phyloP scores from a whole-genome alignment of 2,888 invertebrate species.

The Pristionchus japonicus region DNA sequence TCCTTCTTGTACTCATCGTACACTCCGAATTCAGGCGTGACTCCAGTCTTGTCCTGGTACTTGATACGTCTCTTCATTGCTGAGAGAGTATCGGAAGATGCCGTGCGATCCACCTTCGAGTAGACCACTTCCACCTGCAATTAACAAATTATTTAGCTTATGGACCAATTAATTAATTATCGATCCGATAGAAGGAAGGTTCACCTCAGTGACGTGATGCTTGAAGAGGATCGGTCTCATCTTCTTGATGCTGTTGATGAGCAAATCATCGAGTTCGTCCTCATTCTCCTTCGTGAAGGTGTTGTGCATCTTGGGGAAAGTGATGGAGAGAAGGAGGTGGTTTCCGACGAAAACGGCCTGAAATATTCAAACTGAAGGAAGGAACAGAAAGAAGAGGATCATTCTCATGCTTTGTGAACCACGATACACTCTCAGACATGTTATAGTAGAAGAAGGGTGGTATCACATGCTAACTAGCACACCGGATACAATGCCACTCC shows the following conservation, averaged over 20 bases:
- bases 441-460: background rate
- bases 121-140: conserved; percentile 60
- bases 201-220: conserved; percentile 60
- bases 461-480: background rate
- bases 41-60: conserved; percentile 62
- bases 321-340: conserved; percentile 53
- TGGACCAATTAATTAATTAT: background rate
- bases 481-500: background rate
- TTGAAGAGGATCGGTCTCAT: conserved; percentile 62
- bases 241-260: conserved; percentile 53
- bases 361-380: background rate
- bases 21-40: conserved; percentile 62
- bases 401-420: background rate
- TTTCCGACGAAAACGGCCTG: conserved; percentile 54
- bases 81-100: background rate
- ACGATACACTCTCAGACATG: background rate
- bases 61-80: conserved; percentile 56
- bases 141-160: too few species aligned
- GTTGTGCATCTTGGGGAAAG: conserved; percentile 54
- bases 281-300: conserved; percentile 53
- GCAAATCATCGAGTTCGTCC: conserved; percentile 52
- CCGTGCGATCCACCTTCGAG: conserved; percentile 50
- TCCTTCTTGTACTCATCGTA: conserved; percentile 52
- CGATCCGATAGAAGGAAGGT: background rate
- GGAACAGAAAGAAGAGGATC: background rate